Evolutionary conservation across 2,113 vertebrate species (phyloP).

Genomic region (Corapipo altera): DNA sequence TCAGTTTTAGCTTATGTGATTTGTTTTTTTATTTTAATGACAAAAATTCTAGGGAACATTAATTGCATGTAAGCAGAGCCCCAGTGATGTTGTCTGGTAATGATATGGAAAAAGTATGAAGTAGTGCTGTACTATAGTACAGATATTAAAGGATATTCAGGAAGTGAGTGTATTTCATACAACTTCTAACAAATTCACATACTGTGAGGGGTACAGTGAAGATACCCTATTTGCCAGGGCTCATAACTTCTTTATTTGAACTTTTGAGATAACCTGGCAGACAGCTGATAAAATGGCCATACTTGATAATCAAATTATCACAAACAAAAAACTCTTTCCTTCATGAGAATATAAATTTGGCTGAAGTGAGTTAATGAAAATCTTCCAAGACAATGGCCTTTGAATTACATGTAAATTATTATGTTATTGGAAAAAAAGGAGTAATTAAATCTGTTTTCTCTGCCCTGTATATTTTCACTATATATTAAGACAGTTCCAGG

Average conservation of each 20-base stretch:
- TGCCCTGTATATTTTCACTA: background rate
- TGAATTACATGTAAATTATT: background rate
- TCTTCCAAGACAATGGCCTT: background rate
- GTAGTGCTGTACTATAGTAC: background rate
- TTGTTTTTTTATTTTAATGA: background rate
- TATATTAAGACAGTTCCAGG: background rate
- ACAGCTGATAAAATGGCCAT: background rate
- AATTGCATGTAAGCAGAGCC: background rate
- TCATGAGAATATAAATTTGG: background rate
- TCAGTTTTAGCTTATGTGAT: background rate
- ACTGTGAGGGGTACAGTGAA: background rate
- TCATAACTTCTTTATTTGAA: background rate
- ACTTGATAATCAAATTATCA: background rate
- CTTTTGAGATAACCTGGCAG: background rate
- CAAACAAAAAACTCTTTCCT: background rate
- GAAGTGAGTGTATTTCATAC: background rate
- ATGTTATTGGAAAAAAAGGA: background rate
- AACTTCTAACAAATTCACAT: background rate
- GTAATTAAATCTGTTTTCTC: background rate
- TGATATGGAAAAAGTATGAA: background rate
- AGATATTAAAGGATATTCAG: background rate
- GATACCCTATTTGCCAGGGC: background rate
- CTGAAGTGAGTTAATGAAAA: background rate
- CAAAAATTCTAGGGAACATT: background rate
- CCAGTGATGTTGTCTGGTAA: background rate